Evolutionary conservation across 2,797 vertebrate species (phyloP).

Genomic region (Peromyscus aztecus): DNA sequence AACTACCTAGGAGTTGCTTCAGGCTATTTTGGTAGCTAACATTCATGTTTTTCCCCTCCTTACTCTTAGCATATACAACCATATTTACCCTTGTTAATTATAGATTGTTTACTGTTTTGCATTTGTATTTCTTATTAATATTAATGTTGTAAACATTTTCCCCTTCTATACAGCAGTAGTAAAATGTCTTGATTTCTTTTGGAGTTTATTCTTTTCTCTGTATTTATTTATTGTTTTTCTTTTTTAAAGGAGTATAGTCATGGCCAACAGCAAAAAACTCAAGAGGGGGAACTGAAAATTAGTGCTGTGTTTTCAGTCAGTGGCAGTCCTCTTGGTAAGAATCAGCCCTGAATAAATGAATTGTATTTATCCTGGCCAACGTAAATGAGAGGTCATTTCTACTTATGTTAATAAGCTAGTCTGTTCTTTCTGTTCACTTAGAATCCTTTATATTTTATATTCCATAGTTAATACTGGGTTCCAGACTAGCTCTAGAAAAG

Average conservation of each 20-base stretch:
- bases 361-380: slow-evolving; percentile 67
- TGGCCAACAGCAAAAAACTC: slow-evolving; percentile 91
- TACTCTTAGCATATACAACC: neutral
- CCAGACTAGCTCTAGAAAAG: slow-evolving; percentile 60
- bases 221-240: slow-evolving; percentile 80
- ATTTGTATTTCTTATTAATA: slow-evolving; percentile 55
- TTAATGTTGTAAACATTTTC: slow-evolving; percentile 67
- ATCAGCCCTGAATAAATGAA: slow-evolving; percentile 80
- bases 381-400: slow-evolving; percentile 68
- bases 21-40: slow-evolving; percentile 42
- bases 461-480: slow-evolving; percentile 58
- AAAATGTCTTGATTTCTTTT: slow-evolving; percentile 71
- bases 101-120: slow-evolving; percentile 57
- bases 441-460: slow-evolving; percentile 64
- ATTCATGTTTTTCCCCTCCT: neutral
- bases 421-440: slow-evolving; percentile 52
- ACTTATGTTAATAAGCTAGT: slow-evolving; percentile 54
- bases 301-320: slow-evolving; percentile 97
- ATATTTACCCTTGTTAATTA: slow-evolving; percentile 24
- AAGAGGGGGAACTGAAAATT: slow-evolving; percentile 95
- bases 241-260: slow-evolving; percentile 92
- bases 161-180: slow-evolving; percentile 22
- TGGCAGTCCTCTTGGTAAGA: slow-evolving; percentile 89
- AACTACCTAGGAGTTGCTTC: neutral
- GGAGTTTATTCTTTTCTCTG: slow-evolving; percentile 52